These are phyloP conservation scores for Camptogramma bilineatum DNA, from an alignment of 2,888 invertebrate species.

Conservation along the genomic window DNA sequence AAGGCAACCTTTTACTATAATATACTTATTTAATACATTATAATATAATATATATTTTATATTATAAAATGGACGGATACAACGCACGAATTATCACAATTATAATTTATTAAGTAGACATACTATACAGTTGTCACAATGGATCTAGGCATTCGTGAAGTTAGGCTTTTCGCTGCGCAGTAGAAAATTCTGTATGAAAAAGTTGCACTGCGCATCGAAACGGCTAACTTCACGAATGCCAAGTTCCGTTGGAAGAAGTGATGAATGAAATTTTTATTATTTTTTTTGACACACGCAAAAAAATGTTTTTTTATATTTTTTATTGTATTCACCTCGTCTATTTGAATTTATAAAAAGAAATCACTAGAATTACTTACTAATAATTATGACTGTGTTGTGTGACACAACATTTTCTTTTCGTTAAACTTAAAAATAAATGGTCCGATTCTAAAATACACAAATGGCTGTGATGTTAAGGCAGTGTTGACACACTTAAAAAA, in stretches of 20 bases:
- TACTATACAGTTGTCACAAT: too few relatives aligned
- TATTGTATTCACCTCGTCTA: slow-evolving; percentile 34
- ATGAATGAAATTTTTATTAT: slow-evolving; percentile 19
- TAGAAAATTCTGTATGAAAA: not conserved
- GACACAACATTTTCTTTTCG: slow-evolving; percentile 56
- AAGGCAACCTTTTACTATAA: slow-evolving; percentile 72
- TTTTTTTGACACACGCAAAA: not conserved
- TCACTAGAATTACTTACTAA: slow-evolving; percentile 55
- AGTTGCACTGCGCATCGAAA: too few relatives aligned
- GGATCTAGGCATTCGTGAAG: too few relatives aligned
- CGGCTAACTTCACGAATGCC: too few relatives aligned
- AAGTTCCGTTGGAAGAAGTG: too few relatives aligned
- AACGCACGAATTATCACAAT: slow-evolving; percentile 71
- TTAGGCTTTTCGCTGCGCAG: too few relatives aligned
- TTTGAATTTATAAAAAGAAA: slow-evolving; percentile 50
- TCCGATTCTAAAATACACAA: slow-evolving; percentile 14
- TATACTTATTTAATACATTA: slow-evolving; percentile 2
- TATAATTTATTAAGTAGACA: slow-evolving; percentile 25
- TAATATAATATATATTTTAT: slow-evolving; percentile 31
- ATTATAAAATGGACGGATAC: slow-evolving; percentile 71
- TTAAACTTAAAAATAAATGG: slow-evolving; percentile 39
- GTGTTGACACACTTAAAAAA: slow-evolving; percentile 20
- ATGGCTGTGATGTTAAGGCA: slow-evolving; percentile 39
- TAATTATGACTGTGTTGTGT: slow-evolving; percentile 72
- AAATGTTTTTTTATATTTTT: slow-evolving; percentile 4